Evolutionary conservation across 1,140 invertebrate genomes (phyloP), one percentile per base, ranked within the genome.

Genomic region (Leptinotarsa undecemlineata): DNA sequence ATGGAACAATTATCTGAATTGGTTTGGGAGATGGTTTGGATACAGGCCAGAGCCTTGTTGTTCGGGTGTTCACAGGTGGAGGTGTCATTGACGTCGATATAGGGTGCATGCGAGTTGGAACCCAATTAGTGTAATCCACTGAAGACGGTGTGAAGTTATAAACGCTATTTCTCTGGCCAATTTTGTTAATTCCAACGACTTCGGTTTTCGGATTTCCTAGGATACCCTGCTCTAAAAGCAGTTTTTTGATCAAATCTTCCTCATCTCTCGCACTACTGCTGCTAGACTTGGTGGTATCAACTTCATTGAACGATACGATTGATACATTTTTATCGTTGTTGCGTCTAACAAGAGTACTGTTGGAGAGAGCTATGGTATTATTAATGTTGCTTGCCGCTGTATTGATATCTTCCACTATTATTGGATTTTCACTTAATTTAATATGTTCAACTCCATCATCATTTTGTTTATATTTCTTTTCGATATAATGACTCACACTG

Each of bases 1-100:
- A 94, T 0, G 93, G 93, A 74, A 94, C 91, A 48, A 94, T 92
- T 72, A 94, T 91, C 85, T 94, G 92, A 15, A 92, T 87, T 83
- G 91, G 85, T 82, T 89, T 90, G n/a, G 87, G 84, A 73, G 84
- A 84, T 72, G 80, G 82, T 2, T 80, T 74, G 20, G 76, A 63
- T 33, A 73, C 15, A n/a, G 77, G 77, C 75, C 62, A 71, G 42
- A 74, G n/a, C 75, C 81, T 77, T 42, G 73, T 64, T 0, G 80
- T 72, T 60, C 83, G 79, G 13, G 79, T 79, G 74, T 68, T 33
- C 17, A 82, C 81, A 23, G 86, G 83, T 1, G 87, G 81, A 61
- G 81, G 80, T 84, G 79, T 76, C 42, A 84, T 83, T 48, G 71
- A 64, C 13, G 26, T 67, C 11, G 62, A 66, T 26, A 73, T 73